These are phyloP conservation scores for Sylvicola fuscatus DNA, from an alignment of 2,888 invertebrate genomes.

Conservation along the genomic window DNA sequence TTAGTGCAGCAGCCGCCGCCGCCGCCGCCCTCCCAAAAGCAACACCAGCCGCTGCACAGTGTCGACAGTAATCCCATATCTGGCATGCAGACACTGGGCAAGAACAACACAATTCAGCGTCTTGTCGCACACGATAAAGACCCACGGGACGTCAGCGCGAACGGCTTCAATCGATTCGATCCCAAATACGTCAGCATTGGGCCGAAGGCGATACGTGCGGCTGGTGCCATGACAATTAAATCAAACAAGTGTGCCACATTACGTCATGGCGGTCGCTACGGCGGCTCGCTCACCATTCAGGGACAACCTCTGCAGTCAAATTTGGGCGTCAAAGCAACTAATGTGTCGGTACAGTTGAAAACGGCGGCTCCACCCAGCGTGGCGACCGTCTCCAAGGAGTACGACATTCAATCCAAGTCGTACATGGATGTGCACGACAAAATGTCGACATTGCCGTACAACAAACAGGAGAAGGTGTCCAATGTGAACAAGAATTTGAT, in stretches of 20 bases:
- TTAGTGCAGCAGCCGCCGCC: too few species aligned
- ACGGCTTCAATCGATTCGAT: slow-evolving; percentile 26
- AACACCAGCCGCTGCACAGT: too few species aligned
- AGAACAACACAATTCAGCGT: too few species aligned
- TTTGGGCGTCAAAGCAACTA: slow-evolving; percentile 15
- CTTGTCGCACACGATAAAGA: slow-evolving; percentile 13
- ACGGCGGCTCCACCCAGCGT: slow-evolving; percentile 25
- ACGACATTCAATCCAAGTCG: slow-evolving; percentile 11
- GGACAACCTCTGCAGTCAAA: neutral
- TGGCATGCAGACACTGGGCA: too few species aligned
- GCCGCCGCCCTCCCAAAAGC: too few species aligned
- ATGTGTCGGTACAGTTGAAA: slow-evolving; percentile 23
- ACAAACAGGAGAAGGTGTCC: slow-evolving; percentile 3
- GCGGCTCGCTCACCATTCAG: slow-evolving; percentile 14
- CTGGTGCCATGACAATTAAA: slow-evolving; percentile 10
- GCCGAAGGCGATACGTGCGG: slow-evolving; percentile 22
- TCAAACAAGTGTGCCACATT: slow-evolving; percentile 23
- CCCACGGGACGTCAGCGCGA: slow-evolving; percentile 24
- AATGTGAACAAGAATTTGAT: slow-evolving; percentile 1
- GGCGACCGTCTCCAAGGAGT: slow-evolving; percentile 25
- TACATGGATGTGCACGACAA: slow-evolving; percentile 3
- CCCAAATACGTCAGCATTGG: slow-evolving; percentile 27
- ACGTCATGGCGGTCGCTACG: slow-evolving; percentile 25
- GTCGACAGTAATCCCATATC: too few species aligned
- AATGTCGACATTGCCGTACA: slow-evolving; percentile 5